Base-by-base conservation (phyloP, 2,113 vertebrate species). In the Scartelaos histophorus region DNA sequence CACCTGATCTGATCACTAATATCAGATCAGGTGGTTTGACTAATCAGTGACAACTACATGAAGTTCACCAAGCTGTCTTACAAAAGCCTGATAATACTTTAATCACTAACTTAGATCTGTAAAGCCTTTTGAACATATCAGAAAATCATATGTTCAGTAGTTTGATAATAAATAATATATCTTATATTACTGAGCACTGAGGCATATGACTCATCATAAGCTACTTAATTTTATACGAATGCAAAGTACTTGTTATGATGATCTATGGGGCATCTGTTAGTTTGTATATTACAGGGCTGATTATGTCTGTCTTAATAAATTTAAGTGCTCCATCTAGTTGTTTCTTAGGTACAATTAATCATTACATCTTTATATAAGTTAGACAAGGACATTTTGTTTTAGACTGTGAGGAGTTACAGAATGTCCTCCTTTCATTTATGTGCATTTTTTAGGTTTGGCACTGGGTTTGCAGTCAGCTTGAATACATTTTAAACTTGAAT, bases 211-310 rank as follows among this genome's bases (percentile, higher is more conserved):
- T 85, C 74, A n/a, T 46, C 56, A 81, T 85, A 46, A 77, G 58
- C 73, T 66, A 17, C 74, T 65, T 17, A 57, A 67, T 43, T 84
- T 78, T 68, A 70, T 66, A 66, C 65, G 79, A 76, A 72, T 74
- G 75, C 81, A 81, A 86, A 85, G 72, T 83, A 62, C 71, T 22
- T 54, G 62, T 85, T 84, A 83, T 60, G 74, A 65, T 82, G 79
- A 88, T 83, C 57, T 72, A 85, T 69, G 74, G 75, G 75, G 64
- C 69, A 73, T 84, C 75, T 85, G 25, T 58, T 75, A 68, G 29
- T 85, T 68, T 83, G 81, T 77, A 78, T 79, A 78, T 79, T 68
- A 71, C 80, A 66, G 67, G 82, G 71, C 76, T 76, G 67, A 82
- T 85, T 77, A 71, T 29, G 13, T 65, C 64, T 45, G 71, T 58